phyloP scores from a whole-genome alignment of 2,113 vertebrate species.

The Brachyistius frenatus region DNA sequence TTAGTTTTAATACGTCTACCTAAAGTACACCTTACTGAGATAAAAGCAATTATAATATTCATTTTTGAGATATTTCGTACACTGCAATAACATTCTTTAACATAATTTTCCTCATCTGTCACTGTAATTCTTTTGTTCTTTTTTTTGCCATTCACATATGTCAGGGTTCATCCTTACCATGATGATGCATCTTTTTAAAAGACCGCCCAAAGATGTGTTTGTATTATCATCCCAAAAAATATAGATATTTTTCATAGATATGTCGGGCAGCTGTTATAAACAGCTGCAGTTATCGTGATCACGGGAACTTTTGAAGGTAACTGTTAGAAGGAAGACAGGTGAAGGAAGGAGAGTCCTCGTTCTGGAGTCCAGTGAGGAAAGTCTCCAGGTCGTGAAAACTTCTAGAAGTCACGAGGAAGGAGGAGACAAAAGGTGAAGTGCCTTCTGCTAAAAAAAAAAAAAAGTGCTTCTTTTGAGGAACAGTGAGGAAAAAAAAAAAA shows the following conservation, averaged over 20 bases:
- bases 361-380: not conserved
- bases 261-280: constrained; percentile 36
- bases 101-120: constrained; percentile 72
- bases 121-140: constrained; percentile 67
- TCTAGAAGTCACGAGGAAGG: constrained; percentile 14
- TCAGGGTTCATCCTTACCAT: constrained; percentile 84
- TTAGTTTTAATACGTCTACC: constrained; percentile 82
- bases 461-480: constrained; percentile 86
- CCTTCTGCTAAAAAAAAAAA: constrained; percentile 78
- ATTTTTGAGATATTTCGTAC: constrained; percentile 87
- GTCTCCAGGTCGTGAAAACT: no score
- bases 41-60: constrained; percentile 85
- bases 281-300: not conserved
- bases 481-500: constrained; percentile 23
- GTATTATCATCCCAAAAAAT: constrained; percentile 51
- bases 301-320: constrained; percentile 51
- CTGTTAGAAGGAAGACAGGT: constrained; percentile 61
- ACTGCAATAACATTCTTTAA: constrained; percentile 87
- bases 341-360: constrained; percentile 39
- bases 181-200: constrained; percentile 74
- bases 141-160: constrained; percentile 86
- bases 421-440: constrained; percentile 78
- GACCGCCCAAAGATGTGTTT: constrained; percentile 68
- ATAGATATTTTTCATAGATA: constrained; percentile 27
- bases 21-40: constrained; percentile 85